phyloP scores from a whole-genome alignment of 2,113 vertebrate genomes.

The Micromys minutus region DNA sequence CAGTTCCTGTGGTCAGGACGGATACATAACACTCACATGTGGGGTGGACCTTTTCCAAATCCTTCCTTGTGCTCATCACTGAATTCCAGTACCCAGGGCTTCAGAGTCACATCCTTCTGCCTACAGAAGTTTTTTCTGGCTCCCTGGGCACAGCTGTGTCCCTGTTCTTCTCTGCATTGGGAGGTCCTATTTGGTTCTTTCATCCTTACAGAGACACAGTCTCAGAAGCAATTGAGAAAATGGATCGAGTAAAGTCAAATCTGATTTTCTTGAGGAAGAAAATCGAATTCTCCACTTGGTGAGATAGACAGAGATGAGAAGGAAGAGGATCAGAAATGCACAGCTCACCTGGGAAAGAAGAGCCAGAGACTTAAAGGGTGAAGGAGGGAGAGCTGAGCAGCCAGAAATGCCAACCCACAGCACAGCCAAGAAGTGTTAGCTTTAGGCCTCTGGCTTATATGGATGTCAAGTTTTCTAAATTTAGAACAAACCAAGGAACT shows the following conservation, averaged over 20 bases:
- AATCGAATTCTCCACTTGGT: conserved; percentile 69
- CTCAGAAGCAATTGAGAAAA: conserved; percentile 66
- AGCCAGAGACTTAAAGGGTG: neutral
- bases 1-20: neutral
- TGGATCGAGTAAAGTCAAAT: conserved; percentile 67
- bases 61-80: neutral
- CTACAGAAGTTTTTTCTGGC: neutral
- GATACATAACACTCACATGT: neutral
- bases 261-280: conserved; percentile 71
- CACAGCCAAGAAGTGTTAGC: neutral
- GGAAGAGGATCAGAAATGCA: neutral
- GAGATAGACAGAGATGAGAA: conserved; percentile 60
- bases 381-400: rapidly evolving
- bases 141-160: neutral
- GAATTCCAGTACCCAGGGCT: neutral
- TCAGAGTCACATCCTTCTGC: neutral
- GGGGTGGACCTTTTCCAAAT: rapidly evolving
- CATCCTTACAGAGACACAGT: conserved; percentile 11
- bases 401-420: rapidly evolving
- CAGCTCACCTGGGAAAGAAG: neutral
- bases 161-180: rapidly evolving
- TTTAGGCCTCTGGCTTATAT: neutral
- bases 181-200: neutral
- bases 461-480: neutral
- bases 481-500: neutral